A percentile compares a stretch with the other conserved stretches of the same genome.
phyloP scores from a whole-genome alignment of 2,113 vertebrate species.

The Ageneiosus marmoratus region DNA sequence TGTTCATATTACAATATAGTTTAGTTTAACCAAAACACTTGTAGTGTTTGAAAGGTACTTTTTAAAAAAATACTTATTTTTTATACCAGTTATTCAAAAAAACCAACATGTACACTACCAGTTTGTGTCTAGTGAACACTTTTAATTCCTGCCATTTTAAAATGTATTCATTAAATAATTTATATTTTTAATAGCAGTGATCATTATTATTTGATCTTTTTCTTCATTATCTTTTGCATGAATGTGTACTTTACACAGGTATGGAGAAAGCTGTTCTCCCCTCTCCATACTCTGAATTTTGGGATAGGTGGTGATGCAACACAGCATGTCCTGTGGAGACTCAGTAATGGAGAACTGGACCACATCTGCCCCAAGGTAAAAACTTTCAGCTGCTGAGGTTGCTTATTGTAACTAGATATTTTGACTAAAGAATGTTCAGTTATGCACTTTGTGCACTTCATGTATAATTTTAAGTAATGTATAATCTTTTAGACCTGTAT shows the following conservation, averaged over 20 bases:
- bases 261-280: conserved; percentile 88
- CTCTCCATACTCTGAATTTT: conserved; percentile 88
- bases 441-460: not conserved
- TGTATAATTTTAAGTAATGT: not conserved
- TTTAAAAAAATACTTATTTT: too few relatives aligned
- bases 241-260: conserved; percentile 68
- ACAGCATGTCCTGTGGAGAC: conserved; percentile 88
- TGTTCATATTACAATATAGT: not conserved
- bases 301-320: conserved; percentile 85
- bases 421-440: too few relatives aligned
- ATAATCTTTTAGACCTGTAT: not conserved
- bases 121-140: not conserved
- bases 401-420: not conserved
- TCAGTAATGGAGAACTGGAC: conserved; percentile 85
- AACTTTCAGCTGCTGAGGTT: conserved; percentile 21
- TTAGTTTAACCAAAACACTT: not conserved
- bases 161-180: too few relatives aligned
- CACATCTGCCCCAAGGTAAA: conserved; percentile 89
- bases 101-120: not conserved
- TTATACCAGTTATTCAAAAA: not conserved
- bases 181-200: too few relatives aligned
- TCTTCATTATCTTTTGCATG: not conserved
- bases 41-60: not conserved
- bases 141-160: not conserved
- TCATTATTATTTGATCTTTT: too few relatives aligned